Evolutionary conservation across 2,888 invertebrate species (phyloP), one percentile per base, ranked within the genome.

Genomic region (Cantharis lateralis): DNA sequence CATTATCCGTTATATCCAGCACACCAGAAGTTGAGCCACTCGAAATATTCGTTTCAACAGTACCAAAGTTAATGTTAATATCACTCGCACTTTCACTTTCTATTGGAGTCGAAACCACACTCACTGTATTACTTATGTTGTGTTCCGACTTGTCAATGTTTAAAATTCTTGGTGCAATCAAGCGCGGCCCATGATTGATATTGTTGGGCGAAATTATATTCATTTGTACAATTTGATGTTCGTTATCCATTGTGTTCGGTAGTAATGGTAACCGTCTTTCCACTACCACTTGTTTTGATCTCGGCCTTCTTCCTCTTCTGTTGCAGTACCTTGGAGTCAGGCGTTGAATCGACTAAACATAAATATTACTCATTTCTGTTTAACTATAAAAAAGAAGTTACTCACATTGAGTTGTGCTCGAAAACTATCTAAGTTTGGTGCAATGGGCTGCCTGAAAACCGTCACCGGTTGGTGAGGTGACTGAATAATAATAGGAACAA

Each of bases 251-350:
- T 66, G 87, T 86, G 81, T 91, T 90, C 0, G 94, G 93, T 82
- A 94, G 90, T 64, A 94, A 86, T 15, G 94, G 93, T 82, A 95
- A 88, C 84, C 94, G 91, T 7, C 95, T 89, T 87, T 95, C 95
- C 16, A 95, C 94, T 1, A 95, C 92, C 4, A 95, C 92, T 84
- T 92, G 93, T 82, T 91, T 91, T 62, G 90, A 82, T 68, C 89
- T 86, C 5, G 88, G 87, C 68, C 88, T 82, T 15, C 89, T 83
- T 7, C 90, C 89, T 76, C 87, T 87, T 61, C 89, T 84, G 77
- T 88, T 88, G 78, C 86, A 87, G 81, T 88, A 89, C 69, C 85
- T 83, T 16, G 89, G 87, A 78, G 85, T 86, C 74, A 88, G 79
- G 75, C 84, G 85, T 80, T 87, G 86, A 66, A 88, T 84, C 0